Evolutionary conservation across 2,888 invertebrate species (phyloP).

Genomic region (Spisula solida): DNA sequence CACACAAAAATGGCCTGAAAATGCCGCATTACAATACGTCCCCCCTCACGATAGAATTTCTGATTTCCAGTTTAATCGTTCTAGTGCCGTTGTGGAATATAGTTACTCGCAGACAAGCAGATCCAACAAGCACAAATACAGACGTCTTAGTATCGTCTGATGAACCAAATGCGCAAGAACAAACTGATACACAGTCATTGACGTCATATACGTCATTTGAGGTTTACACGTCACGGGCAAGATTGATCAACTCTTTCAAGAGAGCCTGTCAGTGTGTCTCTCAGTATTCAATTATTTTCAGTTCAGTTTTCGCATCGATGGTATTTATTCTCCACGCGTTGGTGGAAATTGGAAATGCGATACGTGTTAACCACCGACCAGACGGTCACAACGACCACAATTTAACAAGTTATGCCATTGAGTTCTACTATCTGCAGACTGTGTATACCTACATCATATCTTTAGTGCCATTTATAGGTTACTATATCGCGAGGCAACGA

Average conservation of each 20-base stretch:
- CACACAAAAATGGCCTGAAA: too few species aligned
- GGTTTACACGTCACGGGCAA: neutral
- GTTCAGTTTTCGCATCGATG: neutral
- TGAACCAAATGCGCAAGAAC: neutral
- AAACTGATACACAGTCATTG: neutral
- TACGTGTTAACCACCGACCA: neutral
- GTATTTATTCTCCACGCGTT: neutral
- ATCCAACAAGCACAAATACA: neutral
- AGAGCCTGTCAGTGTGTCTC: neutral
- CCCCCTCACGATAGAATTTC: conserved; percentile 17
- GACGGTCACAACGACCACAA: neutral
- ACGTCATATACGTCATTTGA: too few species aligned
- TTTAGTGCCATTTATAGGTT: conserved; percentile 27
- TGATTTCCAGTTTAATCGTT: neutral
- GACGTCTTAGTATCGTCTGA: neutral
- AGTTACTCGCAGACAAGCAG: neutral
- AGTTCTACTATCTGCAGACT: conserved; percentile 5
- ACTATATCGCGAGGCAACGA: neutral
- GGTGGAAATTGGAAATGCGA: neutral
- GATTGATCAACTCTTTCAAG: neutral
- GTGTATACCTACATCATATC: conserved; percentile 31
- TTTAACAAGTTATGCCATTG: neutral
- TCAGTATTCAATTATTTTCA: neutral
- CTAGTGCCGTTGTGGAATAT: conserved; percentile 33
- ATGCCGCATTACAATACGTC: too few species aligned